These are phyloP conservation scores for Vidua macroura DNA, from an alignment of 2,113 vertebrate species.

Conservation along the genomic window DNA sequence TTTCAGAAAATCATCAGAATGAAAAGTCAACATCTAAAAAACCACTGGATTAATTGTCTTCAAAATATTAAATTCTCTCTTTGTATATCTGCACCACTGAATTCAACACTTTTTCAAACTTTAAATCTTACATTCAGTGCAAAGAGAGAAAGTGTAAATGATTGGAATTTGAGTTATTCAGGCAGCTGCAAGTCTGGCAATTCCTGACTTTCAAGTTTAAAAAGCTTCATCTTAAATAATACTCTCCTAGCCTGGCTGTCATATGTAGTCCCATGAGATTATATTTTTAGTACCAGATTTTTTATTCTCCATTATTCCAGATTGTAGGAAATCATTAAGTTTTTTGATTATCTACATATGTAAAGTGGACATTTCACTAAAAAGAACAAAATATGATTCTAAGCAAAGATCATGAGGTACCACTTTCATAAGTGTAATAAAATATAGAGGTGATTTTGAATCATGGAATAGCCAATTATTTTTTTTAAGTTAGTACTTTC, in stretches of 20 bases:
- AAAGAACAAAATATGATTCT: not conserved
- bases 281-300: not conserved
- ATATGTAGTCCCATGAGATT: not conserved
- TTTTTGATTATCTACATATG: not conserved
- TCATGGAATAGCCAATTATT: not conserved
- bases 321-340: not conserved
- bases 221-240: not conserved
- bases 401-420: not conserved
- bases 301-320: not conserved
- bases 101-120: not conserved
- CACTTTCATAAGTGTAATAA: not conserved
- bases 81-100: not conserved
- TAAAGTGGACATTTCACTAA: not conserved
- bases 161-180: not conserved
- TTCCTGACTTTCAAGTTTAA: not conserved
- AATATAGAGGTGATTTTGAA: not conserved
- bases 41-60: not conserved
- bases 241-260: not conserved
- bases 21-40: not conserved
- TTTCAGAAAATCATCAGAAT: not conserved
- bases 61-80: not conserved
- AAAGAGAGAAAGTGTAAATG: not conserved
- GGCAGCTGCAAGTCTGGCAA: not conserved
- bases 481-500: not conserved
- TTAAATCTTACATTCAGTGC: not conserved